A percentile compares a stretch with the other conserved stretches of the same genome.
These are phyloP conservation scores for Mormyrus lacerda DNA, from an alignment of 2,113 vertebrate genomes.

Conservation along the genomic window DNA sequence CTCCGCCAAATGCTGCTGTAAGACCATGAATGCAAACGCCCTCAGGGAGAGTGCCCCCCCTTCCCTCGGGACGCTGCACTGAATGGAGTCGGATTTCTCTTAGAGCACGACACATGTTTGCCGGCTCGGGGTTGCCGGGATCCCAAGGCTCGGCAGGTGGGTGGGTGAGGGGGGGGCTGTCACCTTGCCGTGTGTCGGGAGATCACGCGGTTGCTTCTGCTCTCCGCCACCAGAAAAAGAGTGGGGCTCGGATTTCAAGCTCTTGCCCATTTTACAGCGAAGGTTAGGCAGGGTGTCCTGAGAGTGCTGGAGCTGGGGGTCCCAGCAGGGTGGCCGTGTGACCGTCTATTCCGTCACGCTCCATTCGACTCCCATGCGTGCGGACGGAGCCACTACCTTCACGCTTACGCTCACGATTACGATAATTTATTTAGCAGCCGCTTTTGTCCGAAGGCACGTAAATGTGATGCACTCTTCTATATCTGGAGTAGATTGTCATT, in stretches of 20 bases:
- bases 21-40: too few species aligned
- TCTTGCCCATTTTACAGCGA: background rate
- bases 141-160: background rate
- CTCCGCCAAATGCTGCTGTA: background rate
- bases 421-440: background rate
- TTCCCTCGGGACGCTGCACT: background rate
- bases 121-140: background rate
- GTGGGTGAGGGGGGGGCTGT: background rate
- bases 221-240: background rate
- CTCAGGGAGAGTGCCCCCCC: background rate
- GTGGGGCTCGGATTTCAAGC: background rate
- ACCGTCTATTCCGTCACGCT: background rate
- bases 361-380: background rate
- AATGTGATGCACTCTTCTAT: background rate
- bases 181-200: background rate
- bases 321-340: background rate
- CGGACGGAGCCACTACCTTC: background rate
- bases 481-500: background rate
- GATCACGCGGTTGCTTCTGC: background rate
- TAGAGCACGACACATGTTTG: background rate
- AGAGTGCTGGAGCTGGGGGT: background rate
- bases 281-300: background rate
- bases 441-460: background rate
- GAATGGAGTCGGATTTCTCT: background rate
- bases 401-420: background rate